Conservation (phyloP, 2,888 invertebrate genomes). For the Sussaba pulchella region DNA sequence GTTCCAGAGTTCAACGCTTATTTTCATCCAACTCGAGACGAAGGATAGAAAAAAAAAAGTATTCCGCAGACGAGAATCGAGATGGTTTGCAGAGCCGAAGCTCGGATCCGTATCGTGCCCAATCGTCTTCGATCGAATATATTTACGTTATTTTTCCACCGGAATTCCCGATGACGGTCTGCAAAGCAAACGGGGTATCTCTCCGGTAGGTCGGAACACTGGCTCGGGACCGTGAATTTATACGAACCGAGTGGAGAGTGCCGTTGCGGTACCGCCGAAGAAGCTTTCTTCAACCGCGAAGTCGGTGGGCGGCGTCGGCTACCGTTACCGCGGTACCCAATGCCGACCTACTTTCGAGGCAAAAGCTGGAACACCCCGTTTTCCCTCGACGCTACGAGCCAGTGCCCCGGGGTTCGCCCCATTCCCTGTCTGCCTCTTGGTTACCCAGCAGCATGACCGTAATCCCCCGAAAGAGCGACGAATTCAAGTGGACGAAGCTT, state of each 20-base stretch:
- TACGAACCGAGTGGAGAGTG: slow-evolving; percentile 49
- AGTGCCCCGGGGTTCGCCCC: slow-evolving; percentile 25
- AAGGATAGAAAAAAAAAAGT: not conserved
- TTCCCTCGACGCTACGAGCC: slow-evolving; percentile 2
- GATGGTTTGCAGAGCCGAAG: slow-evolving; percentile 1
- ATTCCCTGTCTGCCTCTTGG: slow-evolving; percentile 30
- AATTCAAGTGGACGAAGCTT: slow-evolving; percentile 29
- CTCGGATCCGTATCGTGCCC: slow-evolving; percentile 38
- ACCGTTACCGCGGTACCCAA: slow-evolving; percentile 34
- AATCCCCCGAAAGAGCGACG: slow-evolving; percentile 48
- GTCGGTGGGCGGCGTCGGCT: slow-evolving; percentile 40
- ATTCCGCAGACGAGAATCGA: slow-evolving; percentile 27
- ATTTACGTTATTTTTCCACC: slow-evolving; percentile 56
- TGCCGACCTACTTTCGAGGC: slow-evolving; percentile 58
- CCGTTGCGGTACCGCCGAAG: slow-evolving; percentile 34
- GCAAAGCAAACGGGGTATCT: slow-evolving; percentile 21
- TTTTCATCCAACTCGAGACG: slow-evolving; percentile 8
- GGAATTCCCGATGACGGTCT: slow-evolving; percentile 51
- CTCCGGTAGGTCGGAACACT: slow-evolving; percentile 5
- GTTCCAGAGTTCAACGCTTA: slow-evolving; percentile 6
- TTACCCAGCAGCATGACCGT: slow-evolving; percentile 48
- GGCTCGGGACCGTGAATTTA: slow-evolving; percentile 50
- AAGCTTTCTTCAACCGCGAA: slow-evolving; percentile 57
- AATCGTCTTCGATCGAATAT: slow-evolving; percentile 59
- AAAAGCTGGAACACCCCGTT: slow-evolving; percentile 53